These are phyloP conservation scores for Myxocyprinus asiaticus DNA, from an alignment of 2,113 vertebrate species.

Conservation along the genomic window DNA sequence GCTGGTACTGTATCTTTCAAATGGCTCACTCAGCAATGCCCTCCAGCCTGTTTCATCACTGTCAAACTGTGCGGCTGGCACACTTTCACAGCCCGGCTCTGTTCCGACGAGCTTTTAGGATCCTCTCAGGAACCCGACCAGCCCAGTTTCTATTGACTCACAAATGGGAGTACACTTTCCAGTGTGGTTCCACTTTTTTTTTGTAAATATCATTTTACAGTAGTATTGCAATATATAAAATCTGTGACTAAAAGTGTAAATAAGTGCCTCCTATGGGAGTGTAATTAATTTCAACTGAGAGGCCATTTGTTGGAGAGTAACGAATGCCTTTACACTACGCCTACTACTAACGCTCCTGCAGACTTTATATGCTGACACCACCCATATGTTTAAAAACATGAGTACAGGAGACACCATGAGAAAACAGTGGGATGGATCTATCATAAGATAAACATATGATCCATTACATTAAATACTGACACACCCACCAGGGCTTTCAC, in stretches of 20 bases:
- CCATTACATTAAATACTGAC: too few species aligned
- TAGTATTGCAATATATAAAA: background rate
- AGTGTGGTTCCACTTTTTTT: slow-evolving; percentile 12
- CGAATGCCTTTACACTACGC: background rate
- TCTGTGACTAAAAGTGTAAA: background rate
- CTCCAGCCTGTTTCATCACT: slow-evolving; percentile 63
- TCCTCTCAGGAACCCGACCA: slow-evolving; percentile 24
- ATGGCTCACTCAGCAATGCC: slow-evolving; percentile 66
- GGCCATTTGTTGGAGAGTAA: slow-evolving; percentile 22
- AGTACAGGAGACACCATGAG: background rate
- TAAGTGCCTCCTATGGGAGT: background rate
- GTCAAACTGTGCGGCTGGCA: slow-evolving; percentile 28
- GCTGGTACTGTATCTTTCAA: slow-evolving; percentile 53
- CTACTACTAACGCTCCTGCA: background rate
- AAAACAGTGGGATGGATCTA: background rate
- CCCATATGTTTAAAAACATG: slow-evolving; percentile 24
- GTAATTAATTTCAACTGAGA: slow-evolving; percentile 21
- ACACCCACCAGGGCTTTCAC: too few species aligned
- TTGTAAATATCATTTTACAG: slow-evolving; percentile 21
- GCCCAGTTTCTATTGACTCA: slow-evolving; percentile 19
- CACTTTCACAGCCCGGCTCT: background rate
- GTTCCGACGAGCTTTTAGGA: slow-evolving; percentile 20
- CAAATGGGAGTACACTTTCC: slow-evolving; percentile 8
- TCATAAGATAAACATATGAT: background rate
- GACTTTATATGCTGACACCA: background rate